Percentiles rank a stretch among this genome's conserved stretches.
Conservation (phyloP, 2,888 invertebrate genomes). For the Drosophila koepferae region DNA sequence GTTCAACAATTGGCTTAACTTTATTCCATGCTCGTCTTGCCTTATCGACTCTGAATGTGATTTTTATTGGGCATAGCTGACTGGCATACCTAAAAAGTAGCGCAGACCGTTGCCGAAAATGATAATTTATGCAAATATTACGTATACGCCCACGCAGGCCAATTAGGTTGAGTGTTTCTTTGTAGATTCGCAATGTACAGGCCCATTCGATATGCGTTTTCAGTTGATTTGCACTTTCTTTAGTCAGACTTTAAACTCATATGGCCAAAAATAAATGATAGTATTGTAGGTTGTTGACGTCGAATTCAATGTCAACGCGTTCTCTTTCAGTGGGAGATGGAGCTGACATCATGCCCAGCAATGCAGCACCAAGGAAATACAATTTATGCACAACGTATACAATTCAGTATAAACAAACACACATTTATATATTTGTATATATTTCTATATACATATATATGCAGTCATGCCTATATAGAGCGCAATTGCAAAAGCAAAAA, state of each 20-base stretch:
- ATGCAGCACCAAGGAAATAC: slow-evolving; percentile 31
- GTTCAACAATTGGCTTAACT: not conserved
- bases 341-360: slow-evolving; percentile 65
- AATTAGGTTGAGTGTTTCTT: not conserved
- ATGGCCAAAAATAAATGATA: slow-evolving; percentile 35
- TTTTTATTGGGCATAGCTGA: slow-evolving; percentile 55
- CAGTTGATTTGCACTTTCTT: slow-evolving; percentile 11
- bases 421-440: not conserved
- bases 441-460: not conserved
- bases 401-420: not conserved
- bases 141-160: slow-evolving; percentile 48
- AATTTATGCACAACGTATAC: not conserved
- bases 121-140: slow-evolving; percentile 22
- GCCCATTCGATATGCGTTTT: not conserved
- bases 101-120: slow-evolving; percentile 26
- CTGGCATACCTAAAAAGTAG: slow-evolving; percentile 51
- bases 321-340: slow-evolving; percentile 36
- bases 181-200: not conserved
- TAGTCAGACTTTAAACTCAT: not conserved
- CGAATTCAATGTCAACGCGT: slow-evolving; percentile 64
- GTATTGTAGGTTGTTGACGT: slow-evolving; percentile 27
- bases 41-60: slow-evolving; percentile 45
- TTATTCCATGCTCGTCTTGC: slow-evolving; percentile 28
- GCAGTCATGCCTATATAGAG: slow-evolving; percentile 24
- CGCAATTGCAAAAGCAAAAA: slow-evolving; percentile 47